Base-by-base conservation (phyloP, 2,113 vertebrate genomes). In the Cryptomyrus ogoouensis region DNA sequence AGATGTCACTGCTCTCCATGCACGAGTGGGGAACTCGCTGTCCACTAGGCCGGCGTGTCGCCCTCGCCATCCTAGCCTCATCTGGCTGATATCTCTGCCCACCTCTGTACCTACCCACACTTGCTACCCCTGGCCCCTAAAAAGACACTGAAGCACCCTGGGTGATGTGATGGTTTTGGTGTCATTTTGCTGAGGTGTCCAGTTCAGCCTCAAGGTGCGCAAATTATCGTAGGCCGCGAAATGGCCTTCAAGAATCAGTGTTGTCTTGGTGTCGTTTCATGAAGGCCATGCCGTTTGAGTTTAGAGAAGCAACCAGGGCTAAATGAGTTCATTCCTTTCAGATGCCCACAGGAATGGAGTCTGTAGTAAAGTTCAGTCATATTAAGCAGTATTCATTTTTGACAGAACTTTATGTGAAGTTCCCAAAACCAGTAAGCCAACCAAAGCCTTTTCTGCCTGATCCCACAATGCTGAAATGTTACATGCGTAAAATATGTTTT, bases 1-100 rank as follows among this genome's bases (percentile, higher is more conserved):
- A 44, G 52, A 58, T 42, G 56, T 90, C 89, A 77, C 83, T 89
- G 92, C 91, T 91, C 92, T 91, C 90, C 88, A 89, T 91, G 89
- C 90, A 50, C 44, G 6, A 3, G 58, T 10, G 62, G n/a, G 70
- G 27, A 12, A 13, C 35, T 31, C 24, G 49, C 49, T n/a, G 85
- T 53, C 44, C 44, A 21, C 21, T 21, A 84, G 83, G 42, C 83
- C 44, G 24, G 44, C 1, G 1, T 1, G 7, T 24, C 9, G 1
- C 42, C 83, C 7, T 47, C 24, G 5, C 83, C 24, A 9, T 10
- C 44, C 9, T 1, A n/a, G 39, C 9, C 44, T 24, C 83, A 24
- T 13, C 19, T 12, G 83, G 44, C 19, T 15, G 3, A 12, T 47
- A 42, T 47, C 19, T 24, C 7, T 84, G 44, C 21, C 42, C 19